Conservation (phyloP, 2,888 invertebrate genomes). For the Chalcosyrphus nemorum region DNA sequence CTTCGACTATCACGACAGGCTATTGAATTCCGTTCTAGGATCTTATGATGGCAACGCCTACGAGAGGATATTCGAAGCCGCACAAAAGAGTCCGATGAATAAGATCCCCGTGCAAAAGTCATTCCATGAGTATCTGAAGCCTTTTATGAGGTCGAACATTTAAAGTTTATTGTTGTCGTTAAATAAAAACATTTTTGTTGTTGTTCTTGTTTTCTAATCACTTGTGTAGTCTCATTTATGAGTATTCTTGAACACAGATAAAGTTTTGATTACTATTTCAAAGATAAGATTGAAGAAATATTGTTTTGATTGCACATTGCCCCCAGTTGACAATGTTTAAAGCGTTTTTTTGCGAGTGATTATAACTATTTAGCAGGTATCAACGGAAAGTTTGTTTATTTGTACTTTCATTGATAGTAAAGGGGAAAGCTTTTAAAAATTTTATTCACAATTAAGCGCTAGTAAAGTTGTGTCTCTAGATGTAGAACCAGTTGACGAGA, state of each 20-base stretch:
- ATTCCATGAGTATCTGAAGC: conserved; percentile 86
- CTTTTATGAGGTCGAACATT: conserved; percentile 85
- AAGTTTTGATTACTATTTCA: too few species aligned
- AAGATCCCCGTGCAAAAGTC: conserved; percentile 89
- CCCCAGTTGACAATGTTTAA: not conserved
- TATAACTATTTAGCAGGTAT: not conserved
- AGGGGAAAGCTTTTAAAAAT: conserved; percentile 15
- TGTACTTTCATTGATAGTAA: not conserved
- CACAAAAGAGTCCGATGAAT: conserved; percentile 92
- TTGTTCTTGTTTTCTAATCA: not conserved
- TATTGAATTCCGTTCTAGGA: conserved; percentile 90
- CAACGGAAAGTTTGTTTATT: not conserved
- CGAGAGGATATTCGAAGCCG: conserved; percentile 90
- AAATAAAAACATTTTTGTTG: not conserved
- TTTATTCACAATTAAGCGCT: not conserved
- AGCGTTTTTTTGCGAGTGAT: not conserved
- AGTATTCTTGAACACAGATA: too few species aligned
- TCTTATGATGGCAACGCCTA: conserved; percentile 93
- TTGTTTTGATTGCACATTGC: conserved; percentile 4
- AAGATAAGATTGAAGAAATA: not conserved
- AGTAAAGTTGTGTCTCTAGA: not conserved
- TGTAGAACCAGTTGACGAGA: not conserved
- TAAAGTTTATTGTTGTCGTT: conserved; percentile 70
- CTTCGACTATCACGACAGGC: conserved; percentile 92
- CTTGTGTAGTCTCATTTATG: too few species aligned